Conservation (phyloP, 2,113 vertebrate genomes). For the Orientallactaga bullata region DNA sequence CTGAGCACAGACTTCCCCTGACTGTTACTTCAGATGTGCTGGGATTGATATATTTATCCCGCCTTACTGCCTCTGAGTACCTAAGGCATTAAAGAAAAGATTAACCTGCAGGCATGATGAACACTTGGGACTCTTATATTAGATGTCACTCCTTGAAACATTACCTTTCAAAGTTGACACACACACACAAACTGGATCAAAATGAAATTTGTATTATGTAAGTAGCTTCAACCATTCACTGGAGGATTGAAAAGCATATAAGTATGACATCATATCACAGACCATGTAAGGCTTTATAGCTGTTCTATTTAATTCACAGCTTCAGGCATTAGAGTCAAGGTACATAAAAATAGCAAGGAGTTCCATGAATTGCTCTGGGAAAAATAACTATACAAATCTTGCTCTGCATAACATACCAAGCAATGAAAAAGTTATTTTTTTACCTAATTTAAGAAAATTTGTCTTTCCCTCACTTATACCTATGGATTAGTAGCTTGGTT, state of each 20-base stretch:
- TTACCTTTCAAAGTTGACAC: constrained; percentile 63
- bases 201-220: constrained; percentile 48
- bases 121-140: constrained; percentile 57
- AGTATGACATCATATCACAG: background rate
- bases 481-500: background rate
- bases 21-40: constrained; percentile 78
- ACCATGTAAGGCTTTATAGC: background rate
- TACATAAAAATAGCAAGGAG: background rate
- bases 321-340: background rate
- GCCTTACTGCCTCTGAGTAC: constrained; percentile 75
- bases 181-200: constrained; percentile 1
- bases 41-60: constrained; percentile 79
- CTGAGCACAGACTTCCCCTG: constrained; percentile 68
- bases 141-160: constrained; percentile 64
- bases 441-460: constrained; percentile 1
- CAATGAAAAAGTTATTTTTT: background rate
- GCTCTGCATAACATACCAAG: background rate
- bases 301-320: constrained; percentile 59
- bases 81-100: constrained; percentile 78
- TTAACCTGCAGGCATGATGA: constrained; percentile 71
- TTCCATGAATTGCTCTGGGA: background rate
- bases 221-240: constrained; percentile 51
- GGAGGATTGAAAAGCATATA: constrained; percentile 31
- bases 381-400: constrained; percentile 14
- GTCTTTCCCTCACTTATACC: background rate